Conservation (phyloP, 2,113 vertebrate species). For the Rhineura floridana region DNA sequence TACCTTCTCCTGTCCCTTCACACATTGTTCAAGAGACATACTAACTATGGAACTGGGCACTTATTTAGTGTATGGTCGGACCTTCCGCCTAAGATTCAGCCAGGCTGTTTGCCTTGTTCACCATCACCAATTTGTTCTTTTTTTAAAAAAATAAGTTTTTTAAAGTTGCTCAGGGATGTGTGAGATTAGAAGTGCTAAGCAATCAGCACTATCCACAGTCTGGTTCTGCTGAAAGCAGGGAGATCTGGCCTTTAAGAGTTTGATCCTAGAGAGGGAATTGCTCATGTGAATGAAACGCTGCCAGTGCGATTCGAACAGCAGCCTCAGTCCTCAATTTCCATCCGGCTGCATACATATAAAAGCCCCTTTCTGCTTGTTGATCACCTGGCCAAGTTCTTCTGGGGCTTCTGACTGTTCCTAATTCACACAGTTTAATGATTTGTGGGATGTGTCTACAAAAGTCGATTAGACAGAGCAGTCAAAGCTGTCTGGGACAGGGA, state of each 20-base stretch:
- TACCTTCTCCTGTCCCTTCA: neutral
- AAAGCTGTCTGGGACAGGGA: too few species aligned
- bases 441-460: neutral
- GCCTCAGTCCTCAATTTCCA: neutral
- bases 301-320: neutral
- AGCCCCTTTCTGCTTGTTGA: neutral
- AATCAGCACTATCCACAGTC: neutral
- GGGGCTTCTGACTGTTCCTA: neutral
- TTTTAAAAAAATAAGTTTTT: neutral
- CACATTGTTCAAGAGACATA: neutral
- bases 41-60: neutral
- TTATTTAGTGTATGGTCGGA: neutral
- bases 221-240: neutral
- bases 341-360: too few species aligned
- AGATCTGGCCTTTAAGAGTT: neutral
- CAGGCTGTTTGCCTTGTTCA: neutral
- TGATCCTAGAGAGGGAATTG: neutral
- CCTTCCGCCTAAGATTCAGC: neutral
- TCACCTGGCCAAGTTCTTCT: neutral
- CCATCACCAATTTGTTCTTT: neutral
- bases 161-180: neutral
- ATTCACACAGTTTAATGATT: neutral
- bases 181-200: too few species aligned
- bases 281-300: neutral
- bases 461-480: neutral